These are phyloP conservation scores for Geodia barretti DNA, from an alignment of 37 sponge, comb jelly and placozoan species.

Conservation along the genomic window DNA sequence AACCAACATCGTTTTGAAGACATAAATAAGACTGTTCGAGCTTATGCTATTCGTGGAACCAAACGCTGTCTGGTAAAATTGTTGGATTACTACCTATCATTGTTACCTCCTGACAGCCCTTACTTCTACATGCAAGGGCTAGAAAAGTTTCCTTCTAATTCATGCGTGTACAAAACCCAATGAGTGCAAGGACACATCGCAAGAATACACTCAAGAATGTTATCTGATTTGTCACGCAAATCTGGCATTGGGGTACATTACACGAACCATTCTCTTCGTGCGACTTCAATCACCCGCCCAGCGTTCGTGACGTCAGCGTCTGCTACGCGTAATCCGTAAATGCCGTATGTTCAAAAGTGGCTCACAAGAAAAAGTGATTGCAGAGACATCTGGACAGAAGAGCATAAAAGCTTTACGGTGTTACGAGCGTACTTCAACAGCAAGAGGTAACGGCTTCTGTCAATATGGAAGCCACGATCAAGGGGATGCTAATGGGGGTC, in stretches of 20 bases:
- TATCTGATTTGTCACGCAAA: constrained; percentile 20
- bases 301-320: too few relatives aligned
- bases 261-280: constrained; percentile 45
- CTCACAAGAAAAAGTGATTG: constrained; percentile 39
- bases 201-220: too few relatives aligned
- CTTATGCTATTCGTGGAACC: background rate
- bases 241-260: constrained; percentile 32
- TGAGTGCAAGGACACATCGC: constrained; percentile 15
- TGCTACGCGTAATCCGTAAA: too few relatives aligned
- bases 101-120: constrained; percentile 28
- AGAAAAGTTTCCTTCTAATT: constrained; percentile 19
- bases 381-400: constrained; percentile 37
- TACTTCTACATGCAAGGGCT: constrained; percentile 44
- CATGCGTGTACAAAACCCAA: constrained; percentile 24
- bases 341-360: constrained; percentile 43
- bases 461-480: too few relatives aligned
- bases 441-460: too few relatives aligned
- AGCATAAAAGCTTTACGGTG: constrained; percentile 27
- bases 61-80: constrained; percentile 19
- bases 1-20: constrained; percentile 13
- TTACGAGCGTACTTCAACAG: constrained; percentile 30
- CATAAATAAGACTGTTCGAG: constrained; percentile 4
- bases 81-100: constrained; percentile 28
- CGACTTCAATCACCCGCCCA: constrained; percentile 44
- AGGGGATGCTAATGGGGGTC: too few relatives aligned